A percentile compares a stretch with the other conserved stretches of the same genome.
phyloP scores from a whole-genome alignment of 2,113 vertebrate species.

The Trichomycterus rosablanca region DNA sequence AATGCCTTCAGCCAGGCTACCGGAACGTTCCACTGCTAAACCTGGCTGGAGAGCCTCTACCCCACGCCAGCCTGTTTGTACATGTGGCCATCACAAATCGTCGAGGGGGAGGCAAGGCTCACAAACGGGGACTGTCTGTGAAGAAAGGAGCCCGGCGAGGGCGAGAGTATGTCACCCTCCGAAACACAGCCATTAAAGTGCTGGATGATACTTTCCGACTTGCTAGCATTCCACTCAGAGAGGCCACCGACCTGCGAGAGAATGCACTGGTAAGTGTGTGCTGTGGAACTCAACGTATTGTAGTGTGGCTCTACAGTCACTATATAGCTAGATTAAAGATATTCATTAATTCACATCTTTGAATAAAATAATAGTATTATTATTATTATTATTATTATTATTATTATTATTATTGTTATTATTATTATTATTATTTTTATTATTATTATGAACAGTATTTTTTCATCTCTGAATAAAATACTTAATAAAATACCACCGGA shows the following conservation, averaged over 20 bases:
- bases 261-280: slow-evolving; percentile 81
- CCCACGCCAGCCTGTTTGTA: slow-evolving; percentile 87
- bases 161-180: slow-evolving; percentile 85
- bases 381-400: no score
- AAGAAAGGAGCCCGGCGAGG: slow-evolving; percentile 83
- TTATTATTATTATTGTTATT: no score
- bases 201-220: slow-evolving; percentile 88
- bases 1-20: slow-evolving; percentile 93
- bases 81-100: slow-evolving; percentile 92
- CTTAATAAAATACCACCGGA: no score
- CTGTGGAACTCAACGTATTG: no score
- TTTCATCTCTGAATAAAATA: no score
- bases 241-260: slow-evolving; percentile 90
- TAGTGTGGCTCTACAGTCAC: no score
- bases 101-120: slow-evolving; percentile 89
- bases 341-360: background rate
- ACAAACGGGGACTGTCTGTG: slow-evolving; percentile 84
- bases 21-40: slow-evolving; percentile 87
- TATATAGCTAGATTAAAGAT: no score
- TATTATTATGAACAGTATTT: no score
- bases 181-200: slow-evolving; percentile 80
- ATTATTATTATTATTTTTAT: no score
- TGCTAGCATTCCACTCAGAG: slow-evolving; percentile 77
- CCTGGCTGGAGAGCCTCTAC: slow-evolving; percentile 82
- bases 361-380: no score